Conservation (phyloP, 2,113 vertebrate genomes). For the Lagopus muta region DNA sequence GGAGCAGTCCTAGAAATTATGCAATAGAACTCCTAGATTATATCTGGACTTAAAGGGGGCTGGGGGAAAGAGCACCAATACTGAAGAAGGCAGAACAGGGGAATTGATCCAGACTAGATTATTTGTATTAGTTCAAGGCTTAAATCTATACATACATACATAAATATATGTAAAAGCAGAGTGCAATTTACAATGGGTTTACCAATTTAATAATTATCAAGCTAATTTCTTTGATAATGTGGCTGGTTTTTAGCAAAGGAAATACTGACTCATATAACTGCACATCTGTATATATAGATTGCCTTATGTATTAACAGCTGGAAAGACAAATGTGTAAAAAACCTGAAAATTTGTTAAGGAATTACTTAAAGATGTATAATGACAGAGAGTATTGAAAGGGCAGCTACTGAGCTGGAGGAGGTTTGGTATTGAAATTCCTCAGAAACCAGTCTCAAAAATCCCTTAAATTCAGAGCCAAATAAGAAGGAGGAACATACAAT, state of each 20-base stretch:
- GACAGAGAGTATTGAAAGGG: not conserved
- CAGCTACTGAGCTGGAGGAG: not conserved
- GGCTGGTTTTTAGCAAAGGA: not conserved
- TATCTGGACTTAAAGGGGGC: not conserved
- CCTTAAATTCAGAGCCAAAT: not conserved
- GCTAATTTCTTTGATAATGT: not conserved
- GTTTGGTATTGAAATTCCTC: not conserved
- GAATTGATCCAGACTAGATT: not conserved
- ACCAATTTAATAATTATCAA: not conserved
- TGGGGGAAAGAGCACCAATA: fast-evolving
- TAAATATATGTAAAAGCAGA: not conserved
- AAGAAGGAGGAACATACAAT: not conserved
- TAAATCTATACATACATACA: not conserved
- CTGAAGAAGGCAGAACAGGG: not conserved
- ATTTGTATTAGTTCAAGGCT: not conserved
- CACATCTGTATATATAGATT: not conserved
- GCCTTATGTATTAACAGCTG: not conserved
- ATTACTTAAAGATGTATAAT: not conserved
- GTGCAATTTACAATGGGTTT: not conserved
- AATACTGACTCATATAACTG: not conserved
- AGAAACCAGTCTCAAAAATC: not conserved
- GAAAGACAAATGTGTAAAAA: not conserved
- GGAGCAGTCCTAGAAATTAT: not conserved
- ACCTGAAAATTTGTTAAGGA: not conserved
- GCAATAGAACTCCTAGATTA: not conserved